Evolutionary conservation across 2,797 vertebrate species (phyloP).

Genomic region (Syngnathus acus): DNA sequence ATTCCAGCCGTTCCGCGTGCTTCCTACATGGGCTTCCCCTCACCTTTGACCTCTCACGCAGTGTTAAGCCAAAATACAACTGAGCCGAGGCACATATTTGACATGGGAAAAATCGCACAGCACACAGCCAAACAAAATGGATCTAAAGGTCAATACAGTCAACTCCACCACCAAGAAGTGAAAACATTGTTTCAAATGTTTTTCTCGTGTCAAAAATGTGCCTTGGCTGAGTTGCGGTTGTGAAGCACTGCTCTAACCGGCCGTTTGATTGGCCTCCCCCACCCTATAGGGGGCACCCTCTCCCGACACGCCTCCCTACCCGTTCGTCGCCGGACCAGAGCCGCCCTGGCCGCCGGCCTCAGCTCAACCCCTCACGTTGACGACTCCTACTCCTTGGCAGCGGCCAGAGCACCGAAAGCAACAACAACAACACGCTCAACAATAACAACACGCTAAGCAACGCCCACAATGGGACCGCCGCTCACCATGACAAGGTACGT

Average conservation of each 20-base stretch:
- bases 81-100: not conserved
- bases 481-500: constrained; percentile 50
- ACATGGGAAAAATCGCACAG: not conserved
- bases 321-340: constrained; percentile 73
- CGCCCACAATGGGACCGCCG: constrained; percentile 44
- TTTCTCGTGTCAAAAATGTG: not conserved
- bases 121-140: not conserved
- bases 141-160: not conserved
- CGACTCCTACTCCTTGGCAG: constrained; percentile 79
- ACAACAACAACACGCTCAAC: constrained; percentile 31
- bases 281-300: constrained; percentile 75
- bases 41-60: constrained; percentile 7
- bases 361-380: constrained; percentile 65
- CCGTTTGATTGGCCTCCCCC: constrained; percentile 26
- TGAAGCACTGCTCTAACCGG: not conserved
- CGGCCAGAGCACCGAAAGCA: constrained; percentile 90
- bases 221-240: not conserved
- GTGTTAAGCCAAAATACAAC: not conserved
- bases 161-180: not conserved
- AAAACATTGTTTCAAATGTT: not conserved
- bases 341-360: constrained; percentile 59
- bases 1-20: not conserved
- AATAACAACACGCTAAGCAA: constrained; percentile 5
- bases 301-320: constrained; percentile 76
- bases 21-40: constrained; percentile 22